A percentile compares a stretch with the other conserved stretches of the same genome.
These are phyloP conservation scores for Arremon aurantiirostris DNA, from an alignment of 2,797 vertebrate genomes.

Conservation along the genomic window DNA sequence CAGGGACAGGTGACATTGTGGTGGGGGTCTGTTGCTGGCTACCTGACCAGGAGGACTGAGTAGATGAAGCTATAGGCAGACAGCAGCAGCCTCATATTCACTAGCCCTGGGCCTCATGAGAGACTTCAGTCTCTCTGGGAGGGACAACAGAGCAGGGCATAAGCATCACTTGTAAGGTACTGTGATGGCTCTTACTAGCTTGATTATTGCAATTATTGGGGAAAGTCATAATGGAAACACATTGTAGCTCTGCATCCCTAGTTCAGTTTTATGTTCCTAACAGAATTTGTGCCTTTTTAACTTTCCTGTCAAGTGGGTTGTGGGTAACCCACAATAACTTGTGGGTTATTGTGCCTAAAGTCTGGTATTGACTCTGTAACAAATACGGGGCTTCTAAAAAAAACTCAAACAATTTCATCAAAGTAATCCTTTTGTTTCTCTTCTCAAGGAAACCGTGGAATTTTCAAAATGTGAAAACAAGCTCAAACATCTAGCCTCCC, in stretches of 20 bases:
- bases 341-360: neutral
- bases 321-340: too few species aligned
- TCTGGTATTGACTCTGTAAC: neutral
- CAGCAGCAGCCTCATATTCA: neutral
- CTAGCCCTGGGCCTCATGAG: neutral
- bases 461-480: neutral
- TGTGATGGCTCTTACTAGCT: neutral
- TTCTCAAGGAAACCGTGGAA: neutral
- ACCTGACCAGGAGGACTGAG: neutral
- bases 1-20: neutral
- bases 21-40: neutral
- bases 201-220: neutral
- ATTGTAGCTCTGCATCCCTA: neutral
- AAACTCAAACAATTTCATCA: neutral
- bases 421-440: constrained; percentile 9
- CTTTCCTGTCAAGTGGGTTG: neutral
- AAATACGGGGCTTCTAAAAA: neutral
- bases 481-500: neutral
- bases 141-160: neutral
- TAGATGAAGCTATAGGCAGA: neutral
- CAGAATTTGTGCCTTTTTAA: neutral
- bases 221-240: neutral
- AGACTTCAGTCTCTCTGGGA: neutral
- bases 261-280: neutral
- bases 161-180: neutral